These are phyloP conservation scores for Cygnus atratus DNA, from an alignment of 2,113 vertebrate genomes.

Conservation along the genomic window DNA sequence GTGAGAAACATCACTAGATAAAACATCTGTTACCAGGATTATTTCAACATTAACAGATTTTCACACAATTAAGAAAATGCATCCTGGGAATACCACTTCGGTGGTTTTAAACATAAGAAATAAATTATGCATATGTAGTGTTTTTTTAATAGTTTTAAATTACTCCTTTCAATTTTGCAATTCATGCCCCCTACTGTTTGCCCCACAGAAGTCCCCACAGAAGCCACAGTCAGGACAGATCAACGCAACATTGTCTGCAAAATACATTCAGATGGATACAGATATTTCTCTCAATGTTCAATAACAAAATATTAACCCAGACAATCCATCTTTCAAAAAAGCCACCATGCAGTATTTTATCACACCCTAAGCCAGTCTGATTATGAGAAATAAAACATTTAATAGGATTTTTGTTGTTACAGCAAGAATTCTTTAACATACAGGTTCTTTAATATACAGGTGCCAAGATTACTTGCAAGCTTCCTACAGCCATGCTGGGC, in stretches of 20 bases:
- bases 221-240: not conserved
- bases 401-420: not conserved
- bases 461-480: not conserved
- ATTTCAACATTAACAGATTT: not conserved
- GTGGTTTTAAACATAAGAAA: not conserved
- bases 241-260: not conserved
- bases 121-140: not conserved
- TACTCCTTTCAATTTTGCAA: not conserved
- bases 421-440: not conserved
- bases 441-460: too few species aligned
- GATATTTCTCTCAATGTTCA: not conserved
- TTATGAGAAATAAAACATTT: not conserved
- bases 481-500: not conserved
- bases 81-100: not conserved
- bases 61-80: not conserved
- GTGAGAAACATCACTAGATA: not conserved
- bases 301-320: not conserved
- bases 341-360: not conserved
- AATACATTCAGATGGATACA: not conserved
- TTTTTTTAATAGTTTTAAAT: not conserved
- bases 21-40: not conserved
- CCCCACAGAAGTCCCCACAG: not conserved
- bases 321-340: not conserved
- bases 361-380: accelerated
- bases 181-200: not conserved